Conservation (phyloP, 2,113 vertebrate species). For the Entosphenus tridentatus region DNA sequence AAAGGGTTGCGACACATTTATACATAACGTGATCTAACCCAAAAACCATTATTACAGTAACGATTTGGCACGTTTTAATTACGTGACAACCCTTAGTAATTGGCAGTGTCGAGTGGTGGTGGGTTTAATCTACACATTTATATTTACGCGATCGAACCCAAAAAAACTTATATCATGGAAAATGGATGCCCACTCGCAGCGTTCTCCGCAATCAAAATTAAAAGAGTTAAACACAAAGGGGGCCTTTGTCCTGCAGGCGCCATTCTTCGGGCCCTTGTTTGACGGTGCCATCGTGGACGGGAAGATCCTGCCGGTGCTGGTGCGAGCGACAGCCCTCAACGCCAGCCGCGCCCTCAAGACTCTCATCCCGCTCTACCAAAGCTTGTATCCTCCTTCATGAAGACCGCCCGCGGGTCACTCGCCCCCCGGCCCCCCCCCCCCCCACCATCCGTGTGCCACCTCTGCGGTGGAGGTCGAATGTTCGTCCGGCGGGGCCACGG, state of each 20-base stretch:
- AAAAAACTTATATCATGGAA: background rate
- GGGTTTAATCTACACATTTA: background rate
- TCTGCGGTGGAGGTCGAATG: too few relatives aligned
- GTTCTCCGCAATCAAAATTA: background rate
- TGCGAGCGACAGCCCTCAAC: conserved; percentile 84
- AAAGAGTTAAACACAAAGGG: background rate
- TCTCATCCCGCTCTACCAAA: conserved; percentile 84
- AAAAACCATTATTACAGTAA: too few relatives aligned
- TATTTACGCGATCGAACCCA: conserved; percentile 1
- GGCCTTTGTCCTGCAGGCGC: conserved; percentile 32
- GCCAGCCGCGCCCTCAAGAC: conserved; percentile 95
- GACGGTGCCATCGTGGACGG: conserved; percentile 73
- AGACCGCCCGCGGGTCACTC: too few relatives aligned
- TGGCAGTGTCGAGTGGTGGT: too few relatives aligned
- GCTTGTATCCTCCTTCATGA: conserved; percentile 77
- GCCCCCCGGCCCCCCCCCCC: too few relatives aligned
- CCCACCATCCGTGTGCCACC: too few relatives aligned
- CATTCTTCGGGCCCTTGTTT: conserved; percentile 85
- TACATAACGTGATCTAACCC: too few relatives aligned
- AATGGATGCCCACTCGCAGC: background rate
- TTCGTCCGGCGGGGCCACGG: too few relatives aligned
- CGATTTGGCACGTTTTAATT: too few relatives aligned
- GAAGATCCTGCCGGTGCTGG: conserved; percentile 59
- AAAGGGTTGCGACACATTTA: too few relatives aligned
- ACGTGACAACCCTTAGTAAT: too few relatives aligned